phyloP scores from a whole-genome alignment of 1,140 invertebrate genomes.

The Penaeus japonicus region DNA sequence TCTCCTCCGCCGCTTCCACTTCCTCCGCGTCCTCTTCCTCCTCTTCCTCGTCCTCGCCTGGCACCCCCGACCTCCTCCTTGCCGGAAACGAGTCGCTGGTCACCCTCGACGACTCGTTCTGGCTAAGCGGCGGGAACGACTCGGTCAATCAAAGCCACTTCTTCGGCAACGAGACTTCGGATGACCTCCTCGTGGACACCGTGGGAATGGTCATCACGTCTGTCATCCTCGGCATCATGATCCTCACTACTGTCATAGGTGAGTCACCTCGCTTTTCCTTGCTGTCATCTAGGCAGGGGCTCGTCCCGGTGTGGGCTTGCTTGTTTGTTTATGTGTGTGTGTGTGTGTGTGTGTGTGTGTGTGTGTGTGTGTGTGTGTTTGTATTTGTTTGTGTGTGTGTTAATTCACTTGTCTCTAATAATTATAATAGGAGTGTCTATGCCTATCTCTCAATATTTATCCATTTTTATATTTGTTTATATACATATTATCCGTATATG shows the following conservation, averaged over 20 bases:
- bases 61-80: neutral
- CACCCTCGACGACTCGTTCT: constrained; percentile 37
- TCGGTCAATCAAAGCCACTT: neutral
- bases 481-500: too few relatives aligned
- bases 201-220: constrained; percentile 44
- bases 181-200: constrained; percentile 21
- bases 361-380: too few relatives aligned
- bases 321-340: too few relatives aligned
- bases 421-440: too few relatives aligned
- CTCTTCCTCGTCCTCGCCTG: neutral
- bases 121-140: neutral
- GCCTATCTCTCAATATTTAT: too few relatives aligned
- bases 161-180: constrained; percentile 19
- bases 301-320: too few relatives aligned
- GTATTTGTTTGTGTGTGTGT: too few relatives aligned
- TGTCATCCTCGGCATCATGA: constrained; percentile 37
- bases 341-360: too few relatives aligned
- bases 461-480: too few relatives aligned
- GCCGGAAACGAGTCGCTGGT: constrained; percentile 35
- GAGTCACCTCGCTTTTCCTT: neutral
- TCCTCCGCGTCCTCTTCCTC: neutral
- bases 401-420: too few relatives aligned
- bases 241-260: constrained; percentile 45
- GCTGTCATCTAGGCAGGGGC: too few relatives aligned
- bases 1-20: neutral